Conservation (phyloP, 2,888 invertebrate genomes). For the Calliopum simillimum region DNA sequence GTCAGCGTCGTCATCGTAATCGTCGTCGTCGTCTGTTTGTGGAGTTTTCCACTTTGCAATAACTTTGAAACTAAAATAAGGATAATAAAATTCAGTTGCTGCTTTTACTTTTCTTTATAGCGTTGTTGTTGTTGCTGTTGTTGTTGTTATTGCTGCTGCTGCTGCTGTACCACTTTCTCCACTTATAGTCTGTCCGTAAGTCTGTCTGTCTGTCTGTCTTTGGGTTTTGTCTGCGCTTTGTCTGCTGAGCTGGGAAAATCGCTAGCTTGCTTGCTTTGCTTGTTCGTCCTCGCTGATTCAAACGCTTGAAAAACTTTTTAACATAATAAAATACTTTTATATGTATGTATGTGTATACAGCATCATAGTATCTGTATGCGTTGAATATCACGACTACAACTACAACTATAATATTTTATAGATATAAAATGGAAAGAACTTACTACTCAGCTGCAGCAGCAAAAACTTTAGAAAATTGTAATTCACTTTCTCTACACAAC, state of each 20-base stretch:
- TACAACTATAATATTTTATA: no score
- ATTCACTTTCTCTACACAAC: constrained; percentile 30
- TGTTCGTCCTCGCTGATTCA: constrained; percentile 46
- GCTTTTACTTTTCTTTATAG: constrained; percentile 21
- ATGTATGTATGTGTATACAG: no score
- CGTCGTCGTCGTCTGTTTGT: constrained; percentile 43
- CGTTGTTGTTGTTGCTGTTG: constrained; percentile 20
- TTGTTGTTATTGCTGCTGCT: constrained; percentile 38
- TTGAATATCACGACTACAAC: no score
- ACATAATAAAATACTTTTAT: constrained; percentile 59
- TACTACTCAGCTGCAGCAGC: no score
- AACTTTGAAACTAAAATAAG: constrained; percentile 58
- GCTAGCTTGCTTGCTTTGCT: constrained; percentile 16
- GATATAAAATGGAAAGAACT: no score
- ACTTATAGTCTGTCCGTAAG: background rate
- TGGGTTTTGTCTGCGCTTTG: constrained; percentile 49
- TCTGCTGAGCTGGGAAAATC: constrained; percentile 41
- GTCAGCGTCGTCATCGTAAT: background rate
- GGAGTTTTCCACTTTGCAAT: constrained; percentile 59
- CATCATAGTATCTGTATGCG: no score
- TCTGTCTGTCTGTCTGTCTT: constrained; percentile 33
- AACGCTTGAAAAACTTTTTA: constrained; percentile 63
- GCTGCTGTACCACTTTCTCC: constrained; percentile 22
- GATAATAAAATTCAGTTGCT: constrained; percentile 53
- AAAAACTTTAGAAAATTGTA: constrained; percentile 13